Evolutionary conservation across 2,113 vertebrate genomes (phyloP), one percentile per base, ranked within the genome.

Genomic region (Hydrochoerus hydrochaeris): DNA sequence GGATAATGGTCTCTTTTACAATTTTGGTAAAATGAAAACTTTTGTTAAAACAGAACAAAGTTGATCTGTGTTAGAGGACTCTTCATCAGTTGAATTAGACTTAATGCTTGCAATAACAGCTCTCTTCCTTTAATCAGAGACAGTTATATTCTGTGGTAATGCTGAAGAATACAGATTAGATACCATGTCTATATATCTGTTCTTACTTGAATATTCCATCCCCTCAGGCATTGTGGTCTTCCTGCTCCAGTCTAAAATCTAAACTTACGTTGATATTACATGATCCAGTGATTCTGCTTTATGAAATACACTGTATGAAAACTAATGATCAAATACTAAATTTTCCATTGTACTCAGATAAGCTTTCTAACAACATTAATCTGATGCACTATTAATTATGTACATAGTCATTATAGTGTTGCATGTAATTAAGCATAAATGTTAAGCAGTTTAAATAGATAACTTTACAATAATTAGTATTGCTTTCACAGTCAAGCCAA

Each of bases 321-420:
- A 94, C 63, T 52, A 52, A 90, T 95, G 16, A 75, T 69, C 41
- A 91, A 88, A 49, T 71, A 60, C 38, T 57, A 69, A 96, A 85
- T 96, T 95, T 89, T 95, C 35, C 62, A 12, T 90, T 95, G 88
- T 87, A 85, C 38, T 91, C 52, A 90, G 96, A 95, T 90, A 90
- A 77, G 24, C 85, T 94, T 96, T 97, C 71, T 69, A 94, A 80
- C 67, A 96, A 94, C 90, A 94, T 96, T 83, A 94, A 85, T 96
- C 90, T n/a, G 71, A 95, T 95, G 44, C 3, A 85, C 52, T 92
- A 65, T 87, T 96, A 96, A 94, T 96, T 97, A 97, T 67, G 9
- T 80, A 46, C 60, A 54, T 91, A 96, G 62, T 83, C 54, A 94
- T 86, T 92, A 90, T 14, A 88, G 7, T 75, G 35, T 88, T 95